phyloP scores from a whole-genome alignment of 2,888 invertebrate genomes.

The Stegophylla sp. region DNA sequence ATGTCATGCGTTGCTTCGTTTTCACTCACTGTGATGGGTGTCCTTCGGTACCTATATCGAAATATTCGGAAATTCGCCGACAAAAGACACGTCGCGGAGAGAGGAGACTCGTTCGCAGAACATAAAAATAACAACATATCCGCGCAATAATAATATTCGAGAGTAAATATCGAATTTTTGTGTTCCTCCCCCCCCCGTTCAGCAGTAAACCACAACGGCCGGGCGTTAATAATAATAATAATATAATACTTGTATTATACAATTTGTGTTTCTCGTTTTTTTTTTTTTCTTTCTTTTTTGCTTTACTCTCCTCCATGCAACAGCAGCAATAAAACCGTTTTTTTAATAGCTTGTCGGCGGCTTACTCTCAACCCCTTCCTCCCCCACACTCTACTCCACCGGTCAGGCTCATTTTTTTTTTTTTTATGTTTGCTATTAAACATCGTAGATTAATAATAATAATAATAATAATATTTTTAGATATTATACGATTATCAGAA shows the following conservation, averaged over 20 bases:
- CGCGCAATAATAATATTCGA: constrained; percentile 38
- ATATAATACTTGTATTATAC: constrained; percentile 58
- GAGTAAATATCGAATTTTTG: constrained; percentile 49
- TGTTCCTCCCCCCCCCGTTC: constrained; percentile 13
- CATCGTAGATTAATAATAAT: constrained; percentile 58
- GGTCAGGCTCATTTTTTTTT: constrained; percentile 50
- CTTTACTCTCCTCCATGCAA: constrained; percentile 28
- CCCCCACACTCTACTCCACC: not conserved
- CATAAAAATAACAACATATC: constrained; percentile 47
- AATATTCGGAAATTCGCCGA: constrained; percentile 49
- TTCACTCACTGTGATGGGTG: no score
- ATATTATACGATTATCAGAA: constrained; percentile 59
- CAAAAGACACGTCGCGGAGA: constrained; percentile 41
- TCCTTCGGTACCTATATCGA: constrained; percentile 10
- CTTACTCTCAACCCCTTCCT: not conserved
- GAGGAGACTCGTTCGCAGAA: constrained; percentile 56
- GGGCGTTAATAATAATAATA: constrained; percentile 59
- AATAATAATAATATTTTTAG: no score
- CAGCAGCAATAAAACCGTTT: constrained; percentile 50
- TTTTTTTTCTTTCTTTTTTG: constrained; percentile 4
- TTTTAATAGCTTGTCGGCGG: constrained; percentile 59
- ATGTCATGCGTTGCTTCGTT: not conserved
- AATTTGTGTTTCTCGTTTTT: constrained; percentile 34
- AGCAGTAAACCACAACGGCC: constrained; percentile 54
- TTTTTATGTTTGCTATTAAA: constrained; percentile 57